These are phyloP conservation scores for Acleris holmiana DNA, from an alignment of 2,888 invertebrate species.

Conservation along the genomic window DNA sequence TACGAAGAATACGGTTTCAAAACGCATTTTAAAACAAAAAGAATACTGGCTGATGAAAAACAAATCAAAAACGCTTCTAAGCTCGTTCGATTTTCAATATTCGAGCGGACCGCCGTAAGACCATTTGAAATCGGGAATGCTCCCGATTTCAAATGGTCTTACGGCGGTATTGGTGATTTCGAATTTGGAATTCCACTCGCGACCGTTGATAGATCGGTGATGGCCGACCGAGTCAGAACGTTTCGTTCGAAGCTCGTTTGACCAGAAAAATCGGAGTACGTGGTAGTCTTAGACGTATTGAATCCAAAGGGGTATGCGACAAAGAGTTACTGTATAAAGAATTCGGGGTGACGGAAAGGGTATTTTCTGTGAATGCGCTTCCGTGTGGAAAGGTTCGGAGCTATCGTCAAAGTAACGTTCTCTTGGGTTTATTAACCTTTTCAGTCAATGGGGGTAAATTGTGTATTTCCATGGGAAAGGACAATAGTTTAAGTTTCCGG, in stretches of 20 bases:
- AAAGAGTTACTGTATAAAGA: conserved; percentile 35
- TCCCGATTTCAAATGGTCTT: no score
- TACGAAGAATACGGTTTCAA: conserved; percentile 38
- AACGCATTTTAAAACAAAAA: conserved; percentile 44
- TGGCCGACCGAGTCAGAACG: conserved; percentile 59
- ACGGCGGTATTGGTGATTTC: conserved; percentile 80
- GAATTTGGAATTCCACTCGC: conserved; percentile 77
- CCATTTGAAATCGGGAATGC: conserved; percentile 65
- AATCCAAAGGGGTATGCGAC: conserved; percentile 35
- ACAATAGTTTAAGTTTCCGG: not conserved
- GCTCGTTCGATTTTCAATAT: conserved; percentile 72
- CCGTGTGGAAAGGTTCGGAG: conserved; percentile 29
- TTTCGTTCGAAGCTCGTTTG: conserved; percentile 68
- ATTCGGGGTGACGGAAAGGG: conserved; percentile 26
- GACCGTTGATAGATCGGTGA: conserved; percentile 79
- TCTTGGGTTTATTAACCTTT: conserved; percentile 32
- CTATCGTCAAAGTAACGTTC: conserved; percentile 35
- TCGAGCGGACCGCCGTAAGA: conserved; percentile 60
- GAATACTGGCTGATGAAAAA: conserved; percentile 50
- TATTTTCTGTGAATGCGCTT: conserved; percentile 30
- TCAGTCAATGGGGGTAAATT: conserved; percentile 13
- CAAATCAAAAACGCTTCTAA: conserved; percentile 64
- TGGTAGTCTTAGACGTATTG: conserved; percentile 55
- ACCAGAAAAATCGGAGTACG: conserved; percentile 77
- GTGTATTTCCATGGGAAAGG: conserved; percentile 3